Evolutionary conservation across 2,797 vertebrate genomes (phyloP).

Genomic region (Triplophysa yarkandensis): DNA sequence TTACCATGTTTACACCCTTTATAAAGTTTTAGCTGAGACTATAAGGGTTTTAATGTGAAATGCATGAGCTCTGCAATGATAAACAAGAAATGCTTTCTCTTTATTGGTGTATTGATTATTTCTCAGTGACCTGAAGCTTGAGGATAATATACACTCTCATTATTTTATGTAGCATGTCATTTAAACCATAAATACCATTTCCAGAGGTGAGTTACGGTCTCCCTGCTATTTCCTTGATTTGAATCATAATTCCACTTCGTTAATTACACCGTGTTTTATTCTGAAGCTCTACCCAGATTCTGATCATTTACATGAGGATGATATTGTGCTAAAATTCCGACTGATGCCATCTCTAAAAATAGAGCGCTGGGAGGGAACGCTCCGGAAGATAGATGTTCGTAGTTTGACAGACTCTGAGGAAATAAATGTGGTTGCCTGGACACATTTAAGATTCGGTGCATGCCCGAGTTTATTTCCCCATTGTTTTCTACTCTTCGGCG

Average conservation of each 20-base stretch:
- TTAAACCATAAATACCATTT: neutral
- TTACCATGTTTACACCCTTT: neutral
- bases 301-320: slow-evolving; percentile 8
- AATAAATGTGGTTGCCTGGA: slow-evolving; percentile 40
- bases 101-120: slow-evolving; percentile 33
- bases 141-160: slow-evolving; percentile 27
- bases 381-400: slow-evolving; percentile 36
- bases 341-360: slow-evolving; percentile 23
- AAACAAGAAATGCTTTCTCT: slow-evolving; percentile 2
- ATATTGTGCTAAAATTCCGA: slow-evolving; percentile 23
- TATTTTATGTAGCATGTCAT: slow-evolving; percentile 2
- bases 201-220: neutral
- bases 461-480: slow-evolving; percentile 38
- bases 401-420: slow-evolving; percentile 40
- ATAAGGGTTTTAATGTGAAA: neutral
- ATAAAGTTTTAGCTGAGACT: neutral
- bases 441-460: slow-evolving; percentile 37
- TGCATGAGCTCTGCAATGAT: neutral
- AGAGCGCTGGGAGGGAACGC: slow-evolving; percentile 19
- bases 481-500: slow-evolving; percentile 35
- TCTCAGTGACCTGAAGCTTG: slow-evolving; percentile 11
- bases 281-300: neutral
- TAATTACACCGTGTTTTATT: slow-evolving; percentile 20
- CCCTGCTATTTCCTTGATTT: neutral
- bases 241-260: slow-evolving; percentile 10